Conservation (phyloP, 2,113 vertebrate genomes). For the Leptosomus discolor region DNA sequence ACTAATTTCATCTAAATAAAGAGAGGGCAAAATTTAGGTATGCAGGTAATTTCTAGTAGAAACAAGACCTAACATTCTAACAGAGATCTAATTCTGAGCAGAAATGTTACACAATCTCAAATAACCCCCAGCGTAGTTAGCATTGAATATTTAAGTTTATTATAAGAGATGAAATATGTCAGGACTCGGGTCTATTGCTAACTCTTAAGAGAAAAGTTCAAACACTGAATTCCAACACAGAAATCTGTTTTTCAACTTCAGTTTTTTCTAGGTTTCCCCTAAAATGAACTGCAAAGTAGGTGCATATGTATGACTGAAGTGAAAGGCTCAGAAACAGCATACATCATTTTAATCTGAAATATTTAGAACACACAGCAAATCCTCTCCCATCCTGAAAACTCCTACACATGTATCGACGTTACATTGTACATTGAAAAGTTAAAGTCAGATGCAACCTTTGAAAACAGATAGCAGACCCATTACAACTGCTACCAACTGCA, state of each 20-base stretch:
- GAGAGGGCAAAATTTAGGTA: not conserved
- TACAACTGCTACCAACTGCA: not conserved
- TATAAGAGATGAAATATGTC: not conserved
- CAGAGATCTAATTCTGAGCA: not conserved
- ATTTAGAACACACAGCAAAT: not conserved
- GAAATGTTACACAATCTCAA: not conserved
- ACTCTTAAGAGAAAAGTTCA: not conserved
- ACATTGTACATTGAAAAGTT: not conserved
- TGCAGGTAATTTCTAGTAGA: not conserved
- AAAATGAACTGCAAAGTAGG: not conserved
- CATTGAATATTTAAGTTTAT: not conserved
- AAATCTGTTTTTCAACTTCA: not conserved
- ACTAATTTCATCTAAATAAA: not conserved
- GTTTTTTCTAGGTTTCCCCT: not conserved
- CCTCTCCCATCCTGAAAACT: not conserved
- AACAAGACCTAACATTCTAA: not conserved
- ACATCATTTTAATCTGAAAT: not conserved
- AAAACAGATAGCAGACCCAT: not conserved
- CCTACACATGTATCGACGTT: not conserved
- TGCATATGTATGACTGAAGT: not conserved
- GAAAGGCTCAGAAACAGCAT: not conserved
- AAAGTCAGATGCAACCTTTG: not conserved
- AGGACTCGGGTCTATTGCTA: not conserved
- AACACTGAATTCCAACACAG: not conserved
- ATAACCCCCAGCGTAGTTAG: not conserved